These are phyloP conservation scores for Phainopepla nitens DNA, from an alignment of 2,113 vertebrate genomes.

Conservation along the genomic window DNA sequence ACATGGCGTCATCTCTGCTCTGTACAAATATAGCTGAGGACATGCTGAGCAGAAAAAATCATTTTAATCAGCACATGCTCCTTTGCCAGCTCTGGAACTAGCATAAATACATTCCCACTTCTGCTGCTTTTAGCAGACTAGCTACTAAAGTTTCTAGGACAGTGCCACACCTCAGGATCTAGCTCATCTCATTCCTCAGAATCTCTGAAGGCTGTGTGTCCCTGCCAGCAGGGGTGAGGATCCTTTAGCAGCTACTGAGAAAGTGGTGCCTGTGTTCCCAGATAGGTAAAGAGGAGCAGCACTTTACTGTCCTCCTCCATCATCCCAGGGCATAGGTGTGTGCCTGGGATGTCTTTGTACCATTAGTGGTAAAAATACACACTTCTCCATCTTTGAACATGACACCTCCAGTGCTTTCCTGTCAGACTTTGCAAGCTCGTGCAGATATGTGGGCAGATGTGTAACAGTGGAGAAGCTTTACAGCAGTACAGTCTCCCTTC, in stretches of 20 bases:
- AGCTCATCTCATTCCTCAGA: neutral
- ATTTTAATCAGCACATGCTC: neutral
- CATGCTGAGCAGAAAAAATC: neutral
- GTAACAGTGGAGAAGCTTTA: neutral
- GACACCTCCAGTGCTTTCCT: neutral
- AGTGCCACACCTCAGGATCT: neutral
- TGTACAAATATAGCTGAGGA: neutral
- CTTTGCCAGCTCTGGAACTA: neutral
- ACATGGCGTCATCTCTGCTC: slow-evolving; percentile 43
- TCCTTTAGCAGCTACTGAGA: neutral
- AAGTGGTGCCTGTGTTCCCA: neutral
- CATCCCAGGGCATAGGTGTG: rapidly evolving
- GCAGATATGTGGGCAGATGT: neutral
- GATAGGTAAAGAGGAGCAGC: neutral
- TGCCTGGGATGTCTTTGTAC: neutral
- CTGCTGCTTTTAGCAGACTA: neutral
- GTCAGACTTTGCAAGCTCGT: neutral
- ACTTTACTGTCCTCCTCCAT: neutral
- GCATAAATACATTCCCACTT: neutral
- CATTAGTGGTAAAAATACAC: neutral
- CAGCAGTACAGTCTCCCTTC: neutral
- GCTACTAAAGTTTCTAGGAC: neutral
- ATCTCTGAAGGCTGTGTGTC: neutral
- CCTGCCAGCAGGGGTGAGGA: neutral
- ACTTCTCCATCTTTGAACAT: neutral